Evolutionary conservation across 2,888 invertebrate genomes (phyloP).

Genomic region (Epistrophe grossulariae): DNA sequence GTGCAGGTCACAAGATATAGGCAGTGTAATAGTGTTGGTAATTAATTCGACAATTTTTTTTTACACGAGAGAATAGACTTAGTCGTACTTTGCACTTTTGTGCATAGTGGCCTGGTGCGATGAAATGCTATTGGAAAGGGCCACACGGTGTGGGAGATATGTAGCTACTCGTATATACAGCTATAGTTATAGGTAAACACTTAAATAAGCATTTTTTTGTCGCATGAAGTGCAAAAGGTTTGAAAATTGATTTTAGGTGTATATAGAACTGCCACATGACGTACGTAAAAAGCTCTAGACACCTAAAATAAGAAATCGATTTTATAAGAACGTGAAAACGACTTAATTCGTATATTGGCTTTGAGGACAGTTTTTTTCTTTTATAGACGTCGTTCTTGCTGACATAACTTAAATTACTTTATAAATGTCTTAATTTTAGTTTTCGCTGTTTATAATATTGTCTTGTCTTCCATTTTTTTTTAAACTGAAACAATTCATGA

Average conservation of each 20-base stretch:
- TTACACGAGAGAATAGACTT: background rate
- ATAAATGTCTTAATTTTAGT: background rate
- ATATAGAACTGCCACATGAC: conserved; percentile 4
- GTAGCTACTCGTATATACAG: background rate
- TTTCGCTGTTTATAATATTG: background rate
- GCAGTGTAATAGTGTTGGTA: background rate
- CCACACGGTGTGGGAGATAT: too few relatives aligned
- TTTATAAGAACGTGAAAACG: conserved; percentile 1
- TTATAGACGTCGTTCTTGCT: background rate
- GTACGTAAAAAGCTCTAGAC: conserved; percentile 8
- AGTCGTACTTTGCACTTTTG: conserved; percentile 47
- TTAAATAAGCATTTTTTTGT: background rate
- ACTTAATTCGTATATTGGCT: background rate
- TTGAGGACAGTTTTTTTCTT: background rate
- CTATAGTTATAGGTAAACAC: background rate
- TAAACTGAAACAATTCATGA: background rate
- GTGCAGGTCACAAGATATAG: conserved; percentile 13
- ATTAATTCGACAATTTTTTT: background rate
- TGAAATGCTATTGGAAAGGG: background rate
- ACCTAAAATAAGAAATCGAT: conserved; percentile 1
- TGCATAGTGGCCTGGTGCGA: background rate
- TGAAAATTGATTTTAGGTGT: conserved; percentile 30
- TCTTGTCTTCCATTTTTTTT: background rate
- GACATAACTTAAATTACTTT: conserved; percentile 28
- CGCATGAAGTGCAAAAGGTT: background rate